Conservation (phyloP, 2,888 invertebrate species). For the Anoncus sp. region DNA sequence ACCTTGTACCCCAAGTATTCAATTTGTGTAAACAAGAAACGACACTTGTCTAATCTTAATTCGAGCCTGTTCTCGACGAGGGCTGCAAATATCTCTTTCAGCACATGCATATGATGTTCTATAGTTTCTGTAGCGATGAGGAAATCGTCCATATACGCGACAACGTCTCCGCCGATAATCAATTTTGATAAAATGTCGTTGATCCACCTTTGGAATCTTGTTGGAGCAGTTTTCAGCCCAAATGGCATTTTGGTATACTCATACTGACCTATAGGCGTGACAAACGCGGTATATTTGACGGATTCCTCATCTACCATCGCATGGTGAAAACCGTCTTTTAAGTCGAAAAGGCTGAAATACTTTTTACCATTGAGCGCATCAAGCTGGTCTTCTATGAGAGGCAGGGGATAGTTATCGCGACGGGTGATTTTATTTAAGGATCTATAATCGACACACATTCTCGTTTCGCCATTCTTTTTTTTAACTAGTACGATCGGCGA, state of each 20-base stretch:
- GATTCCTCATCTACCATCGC: slow-evolving; percentile 43
- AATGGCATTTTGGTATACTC: slow-evolving; percentile 56
- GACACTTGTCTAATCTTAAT: slow-evolving; percentile 27
- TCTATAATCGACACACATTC: slow-evolving; percentile 63
- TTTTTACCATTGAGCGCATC: slow-evolving; percentile 51
- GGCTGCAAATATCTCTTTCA: slow-evolving; percentile 41
- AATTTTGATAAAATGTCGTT: slow-evolving; percentile 28
- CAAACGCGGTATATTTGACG: slow-evolving; percentile 56
- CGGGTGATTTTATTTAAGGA: slow-evolving; percentile 48
- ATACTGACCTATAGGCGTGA: slow-evolving; percentile 53
- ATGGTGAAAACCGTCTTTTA: slow-evolving; percentile 60
- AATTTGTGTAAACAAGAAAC: slow-evolving; percentile 16
- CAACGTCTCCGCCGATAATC: slow-evolving; percentile 47
- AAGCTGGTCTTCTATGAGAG: slow-evolving; percentile 63
- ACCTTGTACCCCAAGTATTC: slow-evolving; percentile 41
- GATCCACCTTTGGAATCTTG: slow-evolving; percentile 51
- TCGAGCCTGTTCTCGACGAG: slow-evolving; percentile 45
- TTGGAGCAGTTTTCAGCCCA: slow-evolving; percentile 42
- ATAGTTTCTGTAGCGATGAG: slow-evolving; percentile 56
- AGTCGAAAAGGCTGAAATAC: slow-evolving; percentile 58
- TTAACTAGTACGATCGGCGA: slow-evolving; percentile 54
- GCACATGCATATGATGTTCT: slow-evolving; percentile 43
- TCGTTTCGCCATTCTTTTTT: slow-evolving; percentile 63
- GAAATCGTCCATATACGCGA: slow-evolving; percentile 61
- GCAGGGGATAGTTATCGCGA: slow-evolving; percentile 61